phyloP scores from a whole-genome alignment of 2,888 invertebrate genomes.

The Incurvaria masculella region DNA sequence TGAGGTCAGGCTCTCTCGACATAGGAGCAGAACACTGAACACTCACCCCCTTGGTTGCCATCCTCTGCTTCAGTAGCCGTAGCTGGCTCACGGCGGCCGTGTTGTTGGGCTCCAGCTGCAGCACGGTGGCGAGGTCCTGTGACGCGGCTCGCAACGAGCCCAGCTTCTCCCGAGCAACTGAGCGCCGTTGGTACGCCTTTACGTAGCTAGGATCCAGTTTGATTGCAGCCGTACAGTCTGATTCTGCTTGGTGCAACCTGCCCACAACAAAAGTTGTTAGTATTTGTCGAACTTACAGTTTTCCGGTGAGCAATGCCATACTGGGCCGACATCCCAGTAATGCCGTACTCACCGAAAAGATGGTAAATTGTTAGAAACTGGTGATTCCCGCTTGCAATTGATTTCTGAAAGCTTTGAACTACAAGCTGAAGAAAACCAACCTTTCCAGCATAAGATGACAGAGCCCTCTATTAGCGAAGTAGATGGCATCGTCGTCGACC shows the following conservation, averaged over 20 bases:
- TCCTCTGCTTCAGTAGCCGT: constrained; percentile 48
- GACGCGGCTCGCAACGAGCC: constrained; percentile 70
- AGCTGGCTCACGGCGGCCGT: constrained; percentile 62
- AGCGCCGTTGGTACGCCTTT: constrained; percentile 82
- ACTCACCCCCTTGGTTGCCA: constrained; percentile 51
- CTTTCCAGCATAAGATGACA: constrained; percentile 79
- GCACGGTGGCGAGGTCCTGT: constrained; percentile 64
- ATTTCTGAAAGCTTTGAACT: background rate
- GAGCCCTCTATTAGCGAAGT: constrained; percentile 84
- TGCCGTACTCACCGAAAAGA: background rate
- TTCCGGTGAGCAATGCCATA: background rate
- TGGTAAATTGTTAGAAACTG: background rate
- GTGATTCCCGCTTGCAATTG: background rate
- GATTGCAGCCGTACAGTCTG: constrained; percentile 80
- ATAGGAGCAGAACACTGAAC: too few species aligned
- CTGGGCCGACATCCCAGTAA: background rate
- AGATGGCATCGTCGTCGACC: constrained; percentile 74
- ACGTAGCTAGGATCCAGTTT: constrained; percentile 73
- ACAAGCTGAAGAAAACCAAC: constrained; percentile 43
- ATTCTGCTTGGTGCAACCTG: constrained; percentile 67
- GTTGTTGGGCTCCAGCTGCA: constrained; percentile 78
- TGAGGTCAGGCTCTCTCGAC: too few species aligned
- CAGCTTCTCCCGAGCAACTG: constrained; percentile 68
- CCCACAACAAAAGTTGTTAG: background rate
- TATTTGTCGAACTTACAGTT: background rate